Evolutionary conservation across 2,797 vertebrate species (phyloP).

Genomic region (Schizopygopsis malacanthus): DNA sequence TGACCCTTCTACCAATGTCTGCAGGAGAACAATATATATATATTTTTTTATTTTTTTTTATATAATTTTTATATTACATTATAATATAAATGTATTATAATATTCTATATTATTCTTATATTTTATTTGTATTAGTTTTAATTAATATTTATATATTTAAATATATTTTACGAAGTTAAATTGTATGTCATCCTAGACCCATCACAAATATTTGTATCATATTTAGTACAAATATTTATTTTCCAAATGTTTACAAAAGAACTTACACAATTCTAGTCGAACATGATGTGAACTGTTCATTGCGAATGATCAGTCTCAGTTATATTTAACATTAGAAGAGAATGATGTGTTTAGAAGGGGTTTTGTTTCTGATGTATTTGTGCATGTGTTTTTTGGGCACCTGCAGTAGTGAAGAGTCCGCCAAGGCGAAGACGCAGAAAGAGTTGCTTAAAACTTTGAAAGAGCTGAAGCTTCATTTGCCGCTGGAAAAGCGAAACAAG

Average conservation of each 20-base stretch:
- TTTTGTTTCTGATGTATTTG: slow-evolving; percentile 53
- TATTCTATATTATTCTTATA: neutral
- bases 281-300: neutral
- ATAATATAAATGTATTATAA: too few species aligned
- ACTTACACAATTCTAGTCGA: neutral
- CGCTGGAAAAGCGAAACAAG: slow-evolving; percentile 86
- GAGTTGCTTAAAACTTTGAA: slow-evolving; percentile 89
- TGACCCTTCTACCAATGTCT: too few species aligned
- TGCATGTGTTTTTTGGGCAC: slow-evolving; percentile 56
- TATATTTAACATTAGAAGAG: neutral
- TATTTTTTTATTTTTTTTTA: too few species aligned
- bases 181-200: neutral
- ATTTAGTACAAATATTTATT: neutral
- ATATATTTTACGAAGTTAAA: too few species aligned
- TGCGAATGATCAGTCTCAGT: neutral
- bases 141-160: neutral
- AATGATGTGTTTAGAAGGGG: slow-evolving; percentile 4
- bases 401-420: slow-evolving; percentile 88
- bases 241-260: neutral
- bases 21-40: neutral
- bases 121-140: neutral
- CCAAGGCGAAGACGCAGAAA: slow-evolving; percentile 91
- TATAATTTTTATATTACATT: neutral
- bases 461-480: slow-evolving; percentile 89
- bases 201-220: neutral